Conservation (phyloP, 2,797 vertebrate genomes). For the Aulostomus chinensis region DNA sequence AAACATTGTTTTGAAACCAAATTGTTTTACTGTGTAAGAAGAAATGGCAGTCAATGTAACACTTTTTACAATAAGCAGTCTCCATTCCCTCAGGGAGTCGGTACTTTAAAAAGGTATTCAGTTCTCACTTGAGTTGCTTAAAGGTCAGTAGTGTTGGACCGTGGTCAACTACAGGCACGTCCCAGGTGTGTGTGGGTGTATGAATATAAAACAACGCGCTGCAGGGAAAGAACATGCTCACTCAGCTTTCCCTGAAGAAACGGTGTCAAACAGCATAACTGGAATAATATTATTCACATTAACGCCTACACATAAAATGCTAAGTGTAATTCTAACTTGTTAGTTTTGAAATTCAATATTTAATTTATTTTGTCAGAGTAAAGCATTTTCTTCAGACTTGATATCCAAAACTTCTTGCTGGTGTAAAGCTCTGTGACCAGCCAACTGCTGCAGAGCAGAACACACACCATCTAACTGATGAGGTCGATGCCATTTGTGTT, state of each 20-base stretch:
- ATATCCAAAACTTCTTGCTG: constrained; percentile 5
- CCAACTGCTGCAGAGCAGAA: constrained; percentile 24
- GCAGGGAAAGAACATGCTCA: constrained; percentile 12
- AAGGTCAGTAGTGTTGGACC: constrained; percentile 46
- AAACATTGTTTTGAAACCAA: too few species aligned
- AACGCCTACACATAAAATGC: constrained; percentile 25
- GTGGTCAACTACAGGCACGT: constrained; percentile 21
- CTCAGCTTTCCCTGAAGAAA: constrained; percentile 24
- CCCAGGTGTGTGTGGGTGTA: constrained; percentile 42
- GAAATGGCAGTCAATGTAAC: too few species aligned
- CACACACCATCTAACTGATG: too few species aligned
- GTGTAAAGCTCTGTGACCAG: constrained; percentile 9
- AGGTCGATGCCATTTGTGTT: neutral
- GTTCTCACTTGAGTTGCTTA: constrained; percentile 32
- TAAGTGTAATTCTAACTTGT: constrained; percentile 11
- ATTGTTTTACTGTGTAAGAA: too few species aligned
- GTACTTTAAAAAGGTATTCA: constrained; percentile 8
- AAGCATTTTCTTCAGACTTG: constrained; percentile 5
- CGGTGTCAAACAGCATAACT: constrained; percentile 12
- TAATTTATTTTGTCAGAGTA: constrained; percentile 11
- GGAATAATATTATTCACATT: constrained; percentile 18
- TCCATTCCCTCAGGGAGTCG: neutral
- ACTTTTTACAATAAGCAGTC: too few species aligned
- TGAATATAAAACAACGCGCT: constrained; percentile 33
- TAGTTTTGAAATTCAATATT: constrained; percentile 8